These are phyloP conservation scores for Acanthornis magna DNA, from an alignment of 2,797 vertebrate species.

Conservation along the genomic window DNA sequence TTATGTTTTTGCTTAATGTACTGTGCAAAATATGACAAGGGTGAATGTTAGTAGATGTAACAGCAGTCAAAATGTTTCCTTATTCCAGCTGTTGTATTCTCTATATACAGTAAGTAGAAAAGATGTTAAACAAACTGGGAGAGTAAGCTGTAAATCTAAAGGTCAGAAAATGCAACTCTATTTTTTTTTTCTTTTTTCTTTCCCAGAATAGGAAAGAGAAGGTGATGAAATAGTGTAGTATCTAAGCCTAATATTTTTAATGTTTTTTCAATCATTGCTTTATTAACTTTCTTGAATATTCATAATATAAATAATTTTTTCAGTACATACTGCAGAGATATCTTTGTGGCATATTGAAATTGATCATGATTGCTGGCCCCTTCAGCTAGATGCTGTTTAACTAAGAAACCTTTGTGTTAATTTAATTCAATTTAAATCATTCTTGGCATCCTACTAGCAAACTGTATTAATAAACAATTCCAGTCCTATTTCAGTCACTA, in stretches of 20 bases:
- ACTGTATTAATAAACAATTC: not conserved
- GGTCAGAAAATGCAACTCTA: not conserved
- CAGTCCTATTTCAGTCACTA: not conserved
- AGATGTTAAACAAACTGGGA: not conserved
- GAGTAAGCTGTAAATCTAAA: not conserved
- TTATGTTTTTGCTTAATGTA: slow-evolving; percentile 54
- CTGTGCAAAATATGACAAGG: slow-evolving; percentile 46
- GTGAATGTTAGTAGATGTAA: not conserved
- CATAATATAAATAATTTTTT: not conserved
- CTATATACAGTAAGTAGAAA: not conserved
- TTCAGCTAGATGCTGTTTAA: not conserved
- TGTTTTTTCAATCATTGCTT: not conserved
- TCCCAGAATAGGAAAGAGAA: not conserved
- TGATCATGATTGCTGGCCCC: not conserved
- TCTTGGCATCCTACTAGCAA: not conserved
- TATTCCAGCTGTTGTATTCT: slow-evolving; percentile 7
- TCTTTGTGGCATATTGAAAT: not conserved
- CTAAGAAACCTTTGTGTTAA: not conserved
- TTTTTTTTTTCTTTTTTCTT: not conserved
- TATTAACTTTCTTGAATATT: not conserved
- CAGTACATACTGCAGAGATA: not conserved
- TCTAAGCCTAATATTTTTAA: not conserved
- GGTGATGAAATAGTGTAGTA: rapidly evolving
- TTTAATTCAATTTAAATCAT: not conserved
- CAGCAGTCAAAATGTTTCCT: not conserved